A percentile compares a stretch with the other conserved stretches of the same genome.
phyloP scores from a whole-genome alignment of 2,888 invertebrate genomes.

The Drosophila subsilvestris region DNA sequence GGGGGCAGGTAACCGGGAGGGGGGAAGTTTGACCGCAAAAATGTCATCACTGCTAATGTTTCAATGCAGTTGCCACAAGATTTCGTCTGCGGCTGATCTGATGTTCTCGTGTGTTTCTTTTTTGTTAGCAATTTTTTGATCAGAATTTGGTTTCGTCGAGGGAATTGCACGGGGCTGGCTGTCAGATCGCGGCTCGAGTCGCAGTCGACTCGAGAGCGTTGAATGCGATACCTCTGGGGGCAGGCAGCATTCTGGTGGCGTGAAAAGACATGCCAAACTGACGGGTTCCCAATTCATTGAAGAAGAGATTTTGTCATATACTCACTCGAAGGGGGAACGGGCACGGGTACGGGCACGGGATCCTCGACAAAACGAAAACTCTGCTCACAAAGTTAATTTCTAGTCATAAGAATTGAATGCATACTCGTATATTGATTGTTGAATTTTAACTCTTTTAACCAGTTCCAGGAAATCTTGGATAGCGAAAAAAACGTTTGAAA shows the following conservation, averaged over 20 bases:
- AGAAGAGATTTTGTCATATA: slow-evolving; percentile 3
- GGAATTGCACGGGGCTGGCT: slow-evolving; percentile 59
- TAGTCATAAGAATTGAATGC: slow-evolving; percentile 34
- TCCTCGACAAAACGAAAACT: neutral
- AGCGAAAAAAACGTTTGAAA: slow-evolving; percentile 55
- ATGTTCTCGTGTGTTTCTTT: slow-evolving; percentile 23
- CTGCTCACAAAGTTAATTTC: slow-evolving; percentile 22
- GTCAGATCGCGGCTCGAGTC: neutral
- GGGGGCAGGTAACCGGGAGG: slow-evolving; percentile 2
- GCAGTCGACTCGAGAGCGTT: slow-evolving; percentile 60
- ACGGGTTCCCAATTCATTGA: slow-evolving; percentile 57
- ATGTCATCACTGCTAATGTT: slow-evolving; percentile 83
- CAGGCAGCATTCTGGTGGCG: slow-evolving; percentile 49
- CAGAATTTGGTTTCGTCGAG: slow-evolving; percentile 49
- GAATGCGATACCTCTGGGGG: slow-evolving; percentile 80
- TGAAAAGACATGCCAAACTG: slow-evolving; percentile 73
- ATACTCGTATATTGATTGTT: slow-evolving; percentile 14
- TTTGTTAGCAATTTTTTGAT: slow-evolving; percentile 45
- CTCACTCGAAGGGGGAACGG: too few relatives aligned
- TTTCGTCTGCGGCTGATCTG: slow-evolving; percentile 61
- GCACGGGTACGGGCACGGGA: neutral
- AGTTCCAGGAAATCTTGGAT: slow-evolving; percentile 29
- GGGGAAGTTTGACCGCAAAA: slow-evolving; percentile 72
- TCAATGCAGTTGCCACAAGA: slow-evolving; percentile 74
- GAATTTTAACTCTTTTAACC: slow-evolving; percentile 17